phyloP scores from a whole-genome alignment of 30 jellyfish, hydroid and myxozoan species.

The Clytia hemisphaerica region DNA sequence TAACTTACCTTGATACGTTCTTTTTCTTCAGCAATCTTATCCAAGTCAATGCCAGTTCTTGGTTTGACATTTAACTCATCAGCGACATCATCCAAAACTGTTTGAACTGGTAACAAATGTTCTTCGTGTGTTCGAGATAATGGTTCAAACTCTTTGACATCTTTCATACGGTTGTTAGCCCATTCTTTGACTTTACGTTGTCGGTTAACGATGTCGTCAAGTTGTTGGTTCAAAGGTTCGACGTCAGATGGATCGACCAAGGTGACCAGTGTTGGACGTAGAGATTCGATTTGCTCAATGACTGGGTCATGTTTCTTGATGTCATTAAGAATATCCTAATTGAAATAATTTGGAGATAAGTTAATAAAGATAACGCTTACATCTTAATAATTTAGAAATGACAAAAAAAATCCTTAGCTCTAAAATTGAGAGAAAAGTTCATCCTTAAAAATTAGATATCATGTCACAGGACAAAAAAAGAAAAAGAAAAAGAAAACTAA shows the following conservation, averaged over 20 bases:
- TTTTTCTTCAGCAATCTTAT: slow-evolving; percentile 37
- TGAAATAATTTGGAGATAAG: not conserved
- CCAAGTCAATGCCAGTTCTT: slow-evolving; percentile 39
- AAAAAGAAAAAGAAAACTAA: not conserved
- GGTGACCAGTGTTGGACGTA: slow-evolving; percentile 33
- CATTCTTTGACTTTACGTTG: slow-evolving; percentile 37
- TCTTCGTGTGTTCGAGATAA: slow-evolving; percentile 44
- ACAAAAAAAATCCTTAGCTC: not conserved
- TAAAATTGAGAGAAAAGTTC: not conserved
- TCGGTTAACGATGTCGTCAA: slow-evolving; percentile 51
- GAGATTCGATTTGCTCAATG: slow-evolving; percentile 32
- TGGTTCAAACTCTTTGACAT: slow-evolving; percentile 60
- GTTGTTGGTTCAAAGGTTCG: slow-evolving; percentile 56
- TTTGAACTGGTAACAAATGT: slow-evolving; percentile 24
- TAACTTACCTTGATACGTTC: slow-evolving; percentile 45
- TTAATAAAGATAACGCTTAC: not conserved
- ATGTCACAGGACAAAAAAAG: not conserved
- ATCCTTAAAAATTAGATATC: not conserved
- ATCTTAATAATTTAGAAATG: not conserved
- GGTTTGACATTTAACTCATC: slow-evolving; percentile 47
- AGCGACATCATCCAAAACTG: slow-evolving; percentile 40
- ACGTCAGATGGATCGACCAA: slow-evolving; percentile 42
- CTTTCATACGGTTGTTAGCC: slow-evolving; percentile 39
- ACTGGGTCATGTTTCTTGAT: slow-evolving; percentile 35
- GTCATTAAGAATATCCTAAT: slow-evolving; percentile 62